phyloP scores from a whole-genome alignment of 2,888 invertebrate species.

The Nemotelus pantherinus region DNA sequence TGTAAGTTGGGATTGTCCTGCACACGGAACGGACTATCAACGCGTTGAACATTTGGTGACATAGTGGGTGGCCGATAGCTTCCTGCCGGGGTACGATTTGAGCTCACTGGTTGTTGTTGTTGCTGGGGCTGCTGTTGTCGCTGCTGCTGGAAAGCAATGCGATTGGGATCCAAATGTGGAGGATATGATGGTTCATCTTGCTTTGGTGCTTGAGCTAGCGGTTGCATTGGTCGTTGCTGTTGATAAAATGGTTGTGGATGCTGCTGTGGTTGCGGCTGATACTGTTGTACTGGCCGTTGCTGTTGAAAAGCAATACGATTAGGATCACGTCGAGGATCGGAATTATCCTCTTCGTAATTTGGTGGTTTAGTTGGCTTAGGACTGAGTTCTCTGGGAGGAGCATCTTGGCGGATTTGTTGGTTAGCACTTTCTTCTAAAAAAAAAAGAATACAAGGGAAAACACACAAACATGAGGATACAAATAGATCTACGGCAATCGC shows the following conservation, averaged over 20 bases:
- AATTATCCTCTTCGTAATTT: constrained; percentile 17
- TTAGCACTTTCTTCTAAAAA: constrained; percentile 34
- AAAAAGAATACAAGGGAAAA: constrained; percentile 14
- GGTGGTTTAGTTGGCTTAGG: constrained; percentile 9
- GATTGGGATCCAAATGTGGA: constrained; percentile 36
- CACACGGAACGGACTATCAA: constrained; percentile 63
- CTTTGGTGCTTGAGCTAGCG: constrained; percentile 8
- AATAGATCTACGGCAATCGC: not conserved
- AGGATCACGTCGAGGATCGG: constrained; percentile 33
- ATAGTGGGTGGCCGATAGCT: constrained; percentile 51
- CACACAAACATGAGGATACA: constrained; percentile 5
- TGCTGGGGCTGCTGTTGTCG: constrained; percentile 54
- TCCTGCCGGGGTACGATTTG: constrained; percentile 38
- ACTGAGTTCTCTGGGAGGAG: constrained; percentile 31
- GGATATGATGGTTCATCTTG: constrained; percentile 27
- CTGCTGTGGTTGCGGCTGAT: constrained; percentile 7
- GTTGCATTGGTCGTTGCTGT: constrained; percentile 17
- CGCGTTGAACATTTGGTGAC: constrained; percentile 57
- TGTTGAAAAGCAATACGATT: constrained; percentile 43
- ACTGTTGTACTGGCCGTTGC: constrained; percentile 6
- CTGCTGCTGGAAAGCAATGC: constrained; percentile 44
- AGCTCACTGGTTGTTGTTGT: constrained; percentile 53
- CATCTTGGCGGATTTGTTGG: constrained; percentile 32
- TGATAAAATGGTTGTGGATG: not conserved
- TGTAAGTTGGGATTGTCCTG: constrained; percentile 51